Evolutionary conservation across 2,888 invertebrate genomes (phyloP), one percentile per base, ranked within the genome.

Genomic region (Deilephila elpenor): DNA sequence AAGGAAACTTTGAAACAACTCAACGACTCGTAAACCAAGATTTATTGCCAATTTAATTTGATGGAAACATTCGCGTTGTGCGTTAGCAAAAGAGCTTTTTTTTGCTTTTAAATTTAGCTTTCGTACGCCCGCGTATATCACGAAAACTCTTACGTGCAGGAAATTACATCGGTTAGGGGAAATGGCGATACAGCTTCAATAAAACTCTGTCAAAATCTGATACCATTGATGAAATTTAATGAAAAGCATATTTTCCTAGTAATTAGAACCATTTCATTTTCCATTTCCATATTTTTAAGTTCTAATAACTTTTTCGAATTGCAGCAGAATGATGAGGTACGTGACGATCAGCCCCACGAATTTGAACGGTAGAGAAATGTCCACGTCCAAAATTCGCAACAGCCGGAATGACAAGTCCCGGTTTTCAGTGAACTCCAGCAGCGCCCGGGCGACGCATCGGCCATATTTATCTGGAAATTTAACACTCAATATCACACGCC

Each of bases 301-400:
- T 70, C 85, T 83, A 6, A 89, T 83, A 51, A 93, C 90, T 84
- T 93, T 93, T 64, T 88, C 83, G 74, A 89, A 89, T 78, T 93
- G 93, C 70, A 93, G 78, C 74, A 93, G 73, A 73, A 93, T 93
- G 70, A 93, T 91, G 5, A 93, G 85, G 72, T 93, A 93, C 0
- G 92, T 91, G 25, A 89, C 82, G 2, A 92, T 83, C 5, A 93
- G 80, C 0, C 89, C 90, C 17, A 89, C 77, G 76, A 90, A 89
- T 76, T 92, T 91, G 77, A 93, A 91, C 0, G 93, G 93, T 20
- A 93, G 82, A 0, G 92, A 89, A 64, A 91, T 86, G 75, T 92
- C 90, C 64, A 93, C 86, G 77, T 90, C 84, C 70, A 93, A 80
- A 87, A 92, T 89, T 53, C 91, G 89, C 53, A 93, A 83, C 5